A percentile compares a stretch with the other conserved stretches of the same genome.
phyloP scores from a whole-genome alignment of 2,888 invertebrate genomes.

The Leptinotarsa haldemani region DNA sequence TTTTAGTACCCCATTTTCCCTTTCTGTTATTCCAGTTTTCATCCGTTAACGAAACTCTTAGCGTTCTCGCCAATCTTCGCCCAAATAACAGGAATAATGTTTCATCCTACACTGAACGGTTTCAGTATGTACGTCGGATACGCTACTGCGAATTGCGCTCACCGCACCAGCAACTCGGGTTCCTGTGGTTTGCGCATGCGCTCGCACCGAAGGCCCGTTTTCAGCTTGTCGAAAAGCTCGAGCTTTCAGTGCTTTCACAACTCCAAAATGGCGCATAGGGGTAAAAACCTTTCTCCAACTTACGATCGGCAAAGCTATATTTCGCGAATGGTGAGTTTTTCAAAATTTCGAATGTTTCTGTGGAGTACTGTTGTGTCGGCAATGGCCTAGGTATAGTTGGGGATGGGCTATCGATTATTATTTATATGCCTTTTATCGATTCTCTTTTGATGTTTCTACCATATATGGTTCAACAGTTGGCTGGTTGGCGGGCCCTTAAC shows the following conservation, averaged over 20 bases:
- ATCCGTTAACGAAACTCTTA: background rate
- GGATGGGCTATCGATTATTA: slow-evolving; percentile 44
- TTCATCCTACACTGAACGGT: background rate
- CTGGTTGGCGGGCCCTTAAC: background rate
- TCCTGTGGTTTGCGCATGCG: slow-evolving; percentile 26
- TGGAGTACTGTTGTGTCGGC: slow-evolving; percentile 20
- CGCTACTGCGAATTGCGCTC: background rate
- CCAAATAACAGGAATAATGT: background rate
- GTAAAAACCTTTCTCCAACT: slow-evolving; percentile 52
- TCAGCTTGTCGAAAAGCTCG: slow-evolving; percentile 40
- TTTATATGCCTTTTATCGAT: slow-evolving; percentile 46
- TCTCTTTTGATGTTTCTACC: slow-evolving; percentile 36
- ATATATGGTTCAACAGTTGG: slow-evolving; percentile 37
- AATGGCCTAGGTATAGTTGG: slow-evolving; percentile 28
- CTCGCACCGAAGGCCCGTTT: slow-evolving; percentile 31
- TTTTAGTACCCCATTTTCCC: no score
- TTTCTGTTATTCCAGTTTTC: background rate
- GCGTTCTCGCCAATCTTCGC: no score
- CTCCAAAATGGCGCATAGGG: slow-evolving; percentile 61
- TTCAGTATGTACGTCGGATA: background rate
- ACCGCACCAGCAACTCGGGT: background rate
- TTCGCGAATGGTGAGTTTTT: slow-evolving; percentile 60
- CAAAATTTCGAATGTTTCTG: background rate
- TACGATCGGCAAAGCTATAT: slow-evolving; percentile 58
- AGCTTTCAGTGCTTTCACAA: slow-evolving; percentile 51